These are phyloP conservation scores for Actinemys pallida DNA, from an alignment of 2,113 vertebrate species.

Conservation along the genomic window DNA sequence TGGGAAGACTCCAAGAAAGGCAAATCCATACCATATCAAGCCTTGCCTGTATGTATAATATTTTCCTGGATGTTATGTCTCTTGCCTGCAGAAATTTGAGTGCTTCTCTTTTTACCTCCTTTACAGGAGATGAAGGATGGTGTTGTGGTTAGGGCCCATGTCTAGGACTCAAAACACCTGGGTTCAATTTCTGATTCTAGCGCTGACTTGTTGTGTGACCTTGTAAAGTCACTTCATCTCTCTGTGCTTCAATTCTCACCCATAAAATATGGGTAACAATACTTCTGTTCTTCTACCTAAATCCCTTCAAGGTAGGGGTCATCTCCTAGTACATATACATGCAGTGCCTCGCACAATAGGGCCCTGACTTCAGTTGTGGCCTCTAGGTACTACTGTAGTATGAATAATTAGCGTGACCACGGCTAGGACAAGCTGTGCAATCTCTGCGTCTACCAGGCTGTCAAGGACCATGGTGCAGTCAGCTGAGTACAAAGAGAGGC, in stretches of 20 bases:
- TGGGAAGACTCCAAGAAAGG: background rate
- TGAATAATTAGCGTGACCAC: background rate
- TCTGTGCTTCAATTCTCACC: background rate
- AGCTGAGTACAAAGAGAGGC: background rate
- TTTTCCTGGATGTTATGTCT: background rate
- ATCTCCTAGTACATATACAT: rapidly evolving
- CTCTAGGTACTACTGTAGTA: background rate
- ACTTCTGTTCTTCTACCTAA: background rate
- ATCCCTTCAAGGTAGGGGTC: background rate
- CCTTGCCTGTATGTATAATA: background rate
- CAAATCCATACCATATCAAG: background rate
- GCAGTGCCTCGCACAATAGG: background rate
- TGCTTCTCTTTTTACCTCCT: background rate
- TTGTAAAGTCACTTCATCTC: background rate
- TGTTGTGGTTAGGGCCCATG: background rate
- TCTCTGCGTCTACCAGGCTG: background rate
- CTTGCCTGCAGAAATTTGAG: background rate
- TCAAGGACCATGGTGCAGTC: background rate
- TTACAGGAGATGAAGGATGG: background rate
- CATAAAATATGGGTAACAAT: background rate
- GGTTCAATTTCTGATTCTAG: background rate
- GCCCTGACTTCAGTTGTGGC: background rate
- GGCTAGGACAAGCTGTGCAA: conserved; percentile 14
- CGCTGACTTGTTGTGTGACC: background rate
- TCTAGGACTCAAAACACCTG: rapidly evolving